Base-by-base conservation (phyloP, 2,888 invertebrate genomes). In the Drosophila greeni region DNA sequence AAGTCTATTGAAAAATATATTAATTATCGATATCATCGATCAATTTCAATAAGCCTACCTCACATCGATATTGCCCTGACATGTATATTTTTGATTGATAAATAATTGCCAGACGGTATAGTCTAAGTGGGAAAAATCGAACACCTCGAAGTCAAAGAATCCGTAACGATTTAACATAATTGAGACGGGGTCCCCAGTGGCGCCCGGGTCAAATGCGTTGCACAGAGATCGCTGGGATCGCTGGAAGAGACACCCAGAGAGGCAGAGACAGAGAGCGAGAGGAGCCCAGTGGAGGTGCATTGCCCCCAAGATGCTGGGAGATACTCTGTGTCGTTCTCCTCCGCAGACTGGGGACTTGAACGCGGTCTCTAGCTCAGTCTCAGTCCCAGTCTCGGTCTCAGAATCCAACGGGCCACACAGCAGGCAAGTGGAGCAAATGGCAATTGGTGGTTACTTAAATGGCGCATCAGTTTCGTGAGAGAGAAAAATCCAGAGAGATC, bases 371-470 rank as follows among this genome's bases (percentile, higher is more conserved):
- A n/a, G n/a, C 26, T 29, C 29, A 1, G 26, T 4, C 45, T 29
- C 29, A 5, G 18, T 6, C 24, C 29, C 33, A 18, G 51, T 26
- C 34, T 26, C 36, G 12, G 36, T 52, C 52, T 52, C 52, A n/a
- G 52, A 20, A 26, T 52, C 18, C 55, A 55, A 29, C 20, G 54
- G 55, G 55, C 55, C 55, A 56, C 53, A 56, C 53, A 56, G 53
- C 26, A 26, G 53, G 56, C 60, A 66, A 67, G 52, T 67, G 60
- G 67, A 67, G 67, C 60, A 67, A 54, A 69, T 55, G 48, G n/a
- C 79, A 79, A 75, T 79, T 79, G 79, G 74, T 79, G 79, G 74
- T 60, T 49, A 62, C 55, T 79, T 81, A 81, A 78, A 74, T 81
- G 74, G 69, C 84, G 84, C 79, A 83, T 83, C 79, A 75, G 72